Percentiles rank a stretch among this genome's conserved stretches.
phyloP scores from a whole-genome alignment of 2,113 vertebrate genomes.

The Poeciliopsis occidentalis region DNA sequence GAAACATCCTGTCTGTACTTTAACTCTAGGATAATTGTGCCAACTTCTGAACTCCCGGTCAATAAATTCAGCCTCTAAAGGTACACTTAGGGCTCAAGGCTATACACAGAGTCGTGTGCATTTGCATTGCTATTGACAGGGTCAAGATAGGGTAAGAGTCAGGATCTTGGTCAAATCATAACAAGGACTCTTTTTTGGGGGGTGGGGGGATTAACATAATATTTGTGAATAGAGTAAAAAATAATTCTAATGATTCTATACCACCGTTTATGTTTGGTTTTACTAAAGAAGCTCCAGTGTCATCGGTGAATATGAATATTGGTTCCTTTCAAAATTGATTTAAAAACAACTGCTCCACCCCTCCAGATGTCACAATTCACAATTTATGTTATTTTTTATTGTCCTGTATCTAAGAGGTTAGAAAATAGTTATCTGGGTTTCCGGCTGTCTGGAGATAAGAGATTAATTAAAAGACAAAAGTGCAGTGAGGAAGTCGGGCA shows the following conservation, averaged over 20 bases:
- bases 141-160: slow-evolving; percentile 2
- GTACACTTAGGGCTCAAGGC: slow-evolving; percentile 20
- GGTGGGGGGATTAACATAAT: background rate
- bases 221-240: background rate
- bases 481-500: no score
- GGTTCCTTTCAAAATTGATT: background rate
- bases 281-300: background rate
- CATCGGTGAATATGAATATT: background rate
- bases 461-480: background rate
- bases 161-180: slow-evolving; percentile 10
- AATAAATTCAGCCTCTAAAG: slow-evolving; percentile 17
- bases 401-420: no score
- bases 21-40: slow-evolving; percentile 14
- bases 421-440: background rate
- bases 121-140: background rate
- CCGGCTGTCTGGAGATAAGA: background rate
- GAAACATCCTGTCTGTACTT: slow-evolving; percentile 2
- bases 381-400: no score
- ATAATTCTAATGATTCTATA: background rate
- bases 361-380: no score
- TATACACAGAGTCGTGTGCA: slow-evolving; percentile 2
- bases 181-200: background rate
- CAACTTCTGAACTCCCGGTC: slow-evolving; percentile 39
- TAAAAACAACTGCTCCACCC: background rate
- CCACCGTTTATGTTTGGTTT: background rate